Base-by-base conservation (phyloP, 2,888 invertebrate genomes). In the Tridacna crocea region DNA sequence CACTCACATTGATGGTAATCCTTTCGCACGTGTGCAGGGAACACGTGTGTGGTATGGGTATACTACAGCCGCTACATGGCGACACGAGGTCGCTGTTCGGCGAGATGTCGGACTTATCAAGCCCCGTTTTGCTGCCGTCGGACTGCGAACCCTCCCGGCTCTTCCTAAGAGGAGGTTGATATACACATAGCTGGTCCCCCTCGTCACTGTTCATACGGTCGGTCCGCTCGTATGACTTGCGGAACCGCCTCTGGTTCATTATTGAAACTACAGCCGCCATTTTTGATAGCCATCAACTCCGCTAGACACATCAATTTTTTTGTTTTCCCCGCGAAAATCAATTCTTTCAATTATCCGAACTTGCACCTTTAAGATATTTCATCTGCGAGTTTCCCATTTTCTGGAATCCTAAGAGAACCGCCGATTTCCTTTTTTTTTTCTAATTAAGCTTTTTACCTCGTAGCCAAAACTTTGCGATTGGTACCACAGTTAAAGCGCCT, bases 1-100 rank as follows among this genome's bases (percentile, higher is more conserved):
- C 94, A 78, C 94, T 93, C 17, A 94, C 94, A 87, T 94, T 94
- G 79, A 94, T 93, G 0, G 92, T 91, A 46, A 94, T 91, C 26
- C 93, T 83, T 77, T 94, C 93, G 80, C 94, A 94, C 2, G 93
- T 93, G 26, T 87, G 84, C 22, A 91, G 81, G 46, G 86, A 85
- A 81, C 94, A 93, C 72, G 88, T 88, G 83, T 93, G 93, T 19
- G 88, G 86, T 22, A 88, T 73, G 6, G 84, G 83, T n/a, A 85
- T 82, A 26, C 83, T 85, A 58, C 87, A 87, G 26, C 87, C 87
- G 65, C 84, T 87, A 58, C 84, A 87, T 8, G 87, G 80, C 19
- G 84, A 82, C 58, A 84, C 68, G 6, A 82, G 87, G 60, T 87
- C 87, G 60, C 82, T 87, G 36, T 77, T 51, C 15, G 72, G 79